These are phyloP conservation scores for Mesoclemmys tuberculata DNA, from an alignment of 2,113 vertebrate genomes.

Conservation along the genomic window DNA sequence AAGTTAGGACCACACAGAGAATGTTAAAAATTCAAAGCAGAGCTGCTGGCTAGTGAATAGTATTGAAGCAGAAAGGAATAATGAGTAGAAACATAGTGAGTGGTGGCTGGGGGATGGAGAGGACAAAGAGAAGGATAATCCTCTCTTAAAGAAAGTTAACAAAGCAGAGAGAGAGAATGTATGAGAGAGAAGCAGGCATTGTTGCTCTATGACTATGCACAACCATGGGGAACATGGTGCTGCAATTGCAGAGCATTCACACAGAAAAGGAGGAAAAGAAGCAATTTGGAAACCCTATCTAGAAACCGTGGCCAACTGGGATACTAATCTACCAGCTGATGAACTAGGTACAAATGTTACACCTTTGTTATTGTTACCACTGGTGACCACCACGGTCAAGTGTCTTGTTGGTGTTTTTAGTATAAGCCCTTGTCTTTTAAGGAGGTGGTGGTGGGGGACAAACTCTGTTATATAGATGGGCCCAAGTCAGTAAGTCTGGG, in stretches of 20 bases:
- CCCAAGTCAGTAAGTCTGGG: neutral
- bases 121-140: neutral
- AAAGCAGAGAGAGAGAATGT: neutral
- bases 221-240: accelerated
- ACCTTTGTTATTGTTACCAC: neutral
- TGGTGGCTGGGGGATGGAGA: neutral
- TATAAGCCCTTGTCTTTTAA: neutral
- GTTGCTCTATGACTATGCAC: neutral
- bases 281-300: neutral
- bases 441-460: neutral
- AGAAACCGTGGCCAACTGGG: neutral
- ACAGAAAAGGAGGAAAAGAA: neutral
- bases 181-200: neutral
- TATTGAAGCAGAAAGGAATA: neutral
- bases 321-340: neutral
- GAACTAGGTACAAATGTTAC: neutral
- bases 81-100: slow-evolving; percentile 1
- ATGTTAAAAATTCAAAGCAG: slow-evolving; percentile 5
- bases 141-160: neutral
- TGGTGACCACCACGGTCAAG: neutral
- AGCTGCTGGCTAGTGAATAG: slow-evolving; percentile 28
- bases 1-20: neutral
- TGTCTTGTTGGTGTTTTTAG: accelerated
- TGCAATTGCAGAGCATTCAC: neutral
- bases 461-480: neutral